Percentiles rank a stretch among this genome's conserved stretches.
These are phyloP conservation scores for Tupaia tana DNA, from an alignment of 2,113 vertebrate genomes.

Conservation along the genomic window DNA sequence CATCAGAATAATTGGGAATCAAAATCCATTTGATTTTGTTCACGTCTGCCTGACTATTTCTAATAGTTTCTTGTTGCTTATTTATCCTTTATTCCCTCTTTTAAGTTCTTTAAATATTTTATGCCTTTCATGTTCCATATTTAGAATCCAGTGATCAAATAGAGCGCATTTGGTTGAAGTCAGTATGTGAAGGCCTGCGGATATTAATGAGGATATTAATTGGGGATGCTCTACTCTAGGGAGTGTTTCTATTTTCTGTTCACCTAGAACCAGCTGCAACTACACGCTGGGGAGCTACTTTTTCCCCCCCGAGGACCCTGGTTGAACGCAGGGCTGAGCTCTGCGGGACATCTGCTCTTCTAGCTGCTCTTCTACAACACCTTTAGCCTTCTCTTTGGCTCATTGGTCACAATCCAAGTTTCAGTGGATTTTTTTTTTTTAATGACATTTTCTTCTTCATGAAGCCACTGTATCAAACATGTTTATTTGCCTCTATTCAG, in stretches of 20 bases:
- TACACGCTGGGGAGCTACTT: rapidly evolving
- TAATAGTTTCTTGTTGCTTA: not conserved
- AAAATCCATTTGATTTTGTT: not conserved
- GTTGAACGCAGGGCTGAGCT: not conserved
- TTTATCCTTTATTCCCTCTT: not conserved
- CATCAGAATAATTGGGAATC: not conserved
- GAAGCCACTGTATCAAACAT: not conserved
- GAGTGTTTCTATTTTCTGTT: not conserved
- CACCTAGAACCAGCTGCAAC: not conserved
- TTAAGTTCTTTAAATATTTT: constrained; percentile 1
- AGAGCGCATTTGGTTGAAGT: not conserved
- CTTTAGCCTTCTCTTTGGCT: not conserved
- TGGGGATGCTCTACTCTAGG: not conserved
- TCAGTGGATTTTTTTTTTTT: not conserved
- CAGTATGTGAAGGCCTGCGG: not conserved
- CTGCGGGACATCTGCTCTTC: not conserved
- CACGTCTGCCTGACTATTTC: not conserved
- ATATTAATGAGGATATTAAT: not conserved
- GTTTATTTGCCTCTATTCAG: not conserved
- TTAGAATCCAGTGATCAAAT: not conserved
- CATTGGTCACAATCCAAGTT: not conserved
- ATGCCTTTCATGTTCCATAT: not conserved
- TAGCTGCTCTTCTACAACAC: not conserved
- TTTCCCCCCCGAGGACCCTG: not conserved
- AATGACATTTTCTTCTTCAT: not conserved